Conservation (phyloP, 2,113 vertebrate species). For the Entomyzon cyanotis region DNA sequence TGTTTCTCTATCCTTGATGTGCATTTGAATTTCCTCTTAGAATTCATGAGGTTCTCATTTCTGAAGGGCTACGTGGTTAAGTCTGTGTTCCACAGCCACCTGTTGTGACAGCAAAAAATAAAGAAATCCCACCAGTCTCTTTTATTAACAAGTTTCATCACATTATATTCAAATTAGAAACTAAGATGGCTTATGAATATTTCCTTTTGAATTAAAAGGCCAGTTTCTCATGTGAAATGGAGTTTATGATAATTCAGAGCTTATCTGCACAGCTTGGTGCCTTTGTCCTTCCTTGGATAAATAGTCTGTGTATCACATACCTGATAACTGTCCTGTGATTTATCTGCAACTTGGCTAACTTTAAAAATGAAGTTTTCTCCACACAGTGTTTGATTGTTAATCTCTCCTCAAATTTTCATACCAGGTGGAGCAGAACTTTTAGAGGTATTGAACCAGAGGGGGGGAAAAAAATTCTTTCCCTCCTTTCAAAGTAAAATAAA, state of each 20-base stretch:
- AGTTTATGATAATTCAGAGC: conserved; percentile 35
- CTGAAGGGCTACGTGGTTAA: background rate
- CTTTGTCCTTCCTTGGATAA: conserved; percentile 41
- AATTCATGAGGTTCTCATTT: background rate
- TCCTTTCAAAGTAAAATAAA: background rate
- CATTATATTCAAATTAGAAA: conserved; percentile 21
- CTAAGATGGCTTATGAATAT: conserved; percentile 19
- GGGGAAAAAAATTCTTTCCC: background rate
- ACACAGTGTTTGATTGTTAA: background rate
- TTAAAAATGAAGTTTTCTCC: background rate
- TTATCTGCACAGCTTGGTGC: conserved; percentile 45
- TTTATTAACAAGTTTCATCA: background rate
- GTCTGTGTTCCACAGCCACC: background rate
- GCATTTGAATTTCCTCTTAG: background rate
- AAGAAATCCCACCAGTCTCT: background rate
- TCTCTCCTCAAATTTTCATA: background rate
- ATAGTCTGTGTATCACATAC: background rate
- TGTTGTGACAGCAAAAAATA: background rate
- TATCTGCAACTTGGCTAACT: background rate
- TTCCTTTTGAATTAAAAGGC: conserved; percentile 38
- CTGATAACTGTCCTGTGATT: background rate
- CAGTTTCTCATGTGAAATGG: background rate
- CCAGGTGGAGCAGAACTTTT: background rate
- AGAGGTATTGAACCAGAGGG: background rate
- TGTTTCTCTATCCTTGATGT: background rate